A percentile compares a stretch with the other conserved stretches of the same genome.
phyloP scores from a whole-genome alignment of 2,113 vertebrate genomes.

The Silurus meridionalis region DNA sequence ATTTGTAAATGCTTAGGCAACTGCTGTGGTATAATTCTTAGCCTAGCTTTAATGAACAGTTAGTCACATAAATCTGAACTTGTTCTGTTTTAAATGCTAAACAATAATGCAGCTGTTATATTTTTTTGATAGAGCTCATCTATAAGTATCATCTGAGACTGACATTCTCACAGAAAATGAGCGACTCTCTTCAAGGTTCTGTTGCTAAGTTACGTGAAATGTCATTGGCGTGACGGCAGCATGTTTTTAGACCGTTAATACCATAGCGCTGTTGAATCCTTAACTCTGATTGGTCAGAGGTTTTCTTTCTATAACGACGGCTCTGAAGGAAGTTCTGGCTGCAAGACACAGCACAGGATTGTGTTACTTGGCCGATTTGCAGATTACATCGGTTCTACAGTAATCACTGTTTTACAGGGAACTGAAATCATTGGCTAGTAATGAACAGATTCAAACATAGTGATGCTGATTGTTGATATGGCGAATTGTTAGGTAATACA shows the following conservation, averaged over 20 bases:
- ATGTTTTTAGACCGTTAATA: background rate
- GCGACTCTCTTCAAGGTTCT: background rate
- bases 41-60: background rate
- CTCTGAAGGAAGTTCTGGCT: background rate
- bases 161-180: background rate
- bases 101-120: background rate
- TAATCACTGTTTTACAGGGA: background rate
- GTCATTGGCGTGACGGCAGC: background rate
- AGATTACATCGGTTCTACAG: background rate
- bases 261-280: background rate
- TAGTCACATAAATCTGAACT: background rate
- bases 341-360: background rate
- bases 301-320: background rate
- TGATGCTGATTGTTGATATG: background rate
- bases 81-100: background rate
- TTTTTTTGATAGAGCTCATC: background rate
- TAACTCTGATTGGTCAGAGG: slow-evolving; percentile 3
- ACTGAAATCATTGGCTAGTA: background rate
- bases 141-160: background rate
- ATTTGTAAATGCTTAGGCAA: background rate
- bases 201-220: background rate
- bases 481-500: background rate
- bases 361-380: too few relatives aligned
- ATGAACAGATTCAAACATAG: background rate
- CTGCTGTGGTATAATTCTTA: background rate